Base-by-base conservation (phyloP, 2,113 vertebrate species). In the Plotosus lineatus region DNA sequence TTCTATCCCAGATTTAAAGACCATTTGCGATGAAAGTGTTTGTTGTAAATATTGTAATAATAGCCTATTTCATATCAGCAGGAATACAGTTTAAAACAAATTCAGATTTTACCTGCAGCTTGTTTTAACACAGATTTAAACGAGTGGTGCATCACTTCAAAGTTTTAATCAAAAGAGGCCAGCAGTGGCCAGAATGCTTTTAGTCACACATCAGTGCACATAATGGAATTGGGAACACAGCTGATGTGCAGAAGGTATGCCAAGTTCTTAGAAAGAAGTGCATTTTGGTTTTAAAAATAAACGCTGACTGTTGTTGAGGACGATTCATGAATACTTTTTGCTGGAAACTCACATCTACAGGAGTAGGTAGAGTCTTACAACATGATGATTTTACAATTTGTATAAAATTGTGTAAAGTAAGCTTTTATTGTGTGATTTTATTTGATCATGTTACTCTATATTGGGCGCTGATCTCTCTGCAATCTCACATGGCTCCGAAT, bases 121-220 rank as follows among this genome's bases (percentile, higher is more conserved):
- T 75, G 36, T 42, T 58, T 75, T 58, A 58, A 42, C 19, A 36
- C 19, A 53, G 71, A 38, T 42, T 75, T 40, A 55, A 56, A 58
- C 0, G 12, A 26, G 74, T 60, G 55, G 55, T 76, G 40, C 36
- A 58, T 60, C 53, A 40, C 74, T 31, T 44, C 14, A 7, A 46
- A 76, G 36, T 46, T 60, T 76, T 76, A 44, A 58, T 75, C 53
- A 56, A 28, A 55, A 75, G 15, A 60, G 38, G 15, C 53, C 55
- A 76, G 55, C 14, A 14, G 23, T 60, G 74, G 53, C 23, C 74
- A 28, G 51, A 58, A 10, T 28, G 74, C 74, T 76, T 76, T 76
- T 60, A 60, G 74, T 60, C 38, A 76, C 74, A 76, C 55, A 44
- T 11, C 74, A 76, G 14, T 60, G 74, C 38, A 60, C 74, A 44